Conservation (phyloP, 2,888 invertebrate species). For the Ochropleura leucogaster region DNA sequence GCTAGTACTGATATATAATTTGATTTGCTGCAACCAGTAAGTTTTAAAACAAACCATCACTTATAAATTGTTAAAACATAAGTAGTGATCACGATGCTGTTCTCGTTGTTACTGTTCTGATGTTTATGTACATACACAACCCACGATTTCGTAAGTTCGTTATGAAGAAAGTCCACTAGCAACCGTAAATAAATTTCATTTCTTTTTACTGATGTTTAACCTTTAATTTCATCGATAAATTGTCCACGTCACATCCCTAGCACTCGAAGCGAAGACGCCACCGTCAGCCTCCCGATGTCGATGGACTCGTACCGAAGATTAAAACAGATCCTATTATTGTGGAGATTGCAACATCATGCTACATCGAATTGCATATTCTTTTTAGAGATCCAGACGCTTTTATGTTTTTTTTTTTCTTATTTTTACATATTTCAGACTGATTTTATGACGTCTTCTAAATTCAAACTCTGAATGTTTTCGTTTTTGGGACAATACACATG, state of each 20-base stretch:
- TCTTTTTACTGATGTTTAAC: not conserved
- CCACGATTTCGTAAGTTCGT: no score
- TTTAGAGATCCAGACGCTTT: conserved; percentile 74
- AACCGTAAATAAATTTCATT: not conserved
- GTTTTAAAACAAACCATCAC: no score
- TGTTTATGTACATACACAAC: no score
- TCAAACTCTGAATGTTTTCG: not conserved
- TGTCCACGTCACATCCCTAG: conserved; percentile 67
- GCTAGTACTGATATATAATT: no score
- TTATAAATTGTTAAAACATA: no score
- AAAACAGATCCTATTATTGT: conserved; percentile 88
- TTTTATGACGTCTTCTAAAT: not conserved
- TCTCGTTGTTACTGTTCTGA: no score
- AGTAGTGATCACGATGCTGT: no score
- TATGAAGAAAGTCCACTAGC: no score
- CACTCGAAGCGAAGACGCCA: conserved; percentile 73
- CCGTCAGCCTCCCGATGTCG: conserved; percentile 75
- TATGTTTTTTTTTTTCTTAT: conserved; percentile 3
- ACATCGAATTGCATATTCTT: conserved; percentile 73
- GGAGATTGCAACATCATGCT: conserved; percentile 86
- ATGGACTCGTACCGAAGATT: conserved; percentile 81
- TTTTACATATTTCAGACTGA: not conserved
- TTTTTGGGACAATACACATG: not conserved
- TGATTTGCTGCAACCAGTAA: no score
- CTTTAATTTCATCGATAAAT: conserved; percentile 36